phyloP scores from a whole-genome alignment of 64 coral and sea anemone species.

The Pocillopora verrucosa region DNA sequence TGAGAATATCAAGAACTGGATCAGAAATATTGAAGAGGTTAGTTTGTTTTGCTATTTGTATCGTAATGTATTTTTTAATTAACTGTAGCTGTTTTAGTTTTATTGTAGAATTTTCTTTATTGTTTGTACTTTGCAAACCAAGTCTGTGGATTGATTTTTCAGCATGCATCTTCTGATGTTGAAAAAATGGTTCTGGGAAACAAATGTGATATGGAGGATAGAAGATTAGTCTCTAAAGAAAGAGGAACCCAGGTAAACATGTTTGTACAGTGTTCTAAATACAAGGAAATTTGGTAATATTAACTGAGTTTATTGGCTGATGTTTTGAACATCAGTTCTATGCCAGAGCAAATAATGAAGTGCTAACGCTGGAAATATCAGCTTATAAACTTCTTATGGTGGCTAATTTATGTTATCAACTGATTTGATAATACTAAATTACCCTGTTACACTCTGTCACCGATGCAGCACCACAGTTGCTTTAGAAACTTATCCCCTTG shows the following conservation, averaged over 20 bases:
- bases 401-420: no score
- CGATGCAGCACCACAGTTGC: no score
- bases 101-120: not conserved
- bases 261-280: no score
- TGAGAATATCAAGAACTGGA: slow-evolving; percentile 99
- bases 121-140: not conserved
- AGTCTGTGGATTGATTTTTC: not conserved
- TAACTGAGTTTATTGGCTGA: no score
- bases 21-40: slow-evolving; percentile 99
- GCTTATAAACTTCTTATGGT: no score
- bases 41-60: not conserved
- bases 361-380: no score
- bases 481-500: no score
- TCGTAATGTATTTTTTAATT: not conserved
- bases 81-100: not conserved
- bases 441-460: no score
- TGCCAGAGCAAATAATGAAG: no score
- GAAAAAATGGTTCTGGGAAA: slow-evolving; percentile 99
- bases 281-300: no score
- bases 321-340: no score
- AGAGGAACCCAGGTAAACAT: slow-evolving; percentile 83
- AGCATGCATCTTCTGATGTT: slow-evolving; percentile 98
- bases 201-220: slow-evolving; percentile 98
- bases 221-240: slow-evolving; percentile 88
- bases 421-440: no score